Evolutionary conservation across 1,140 invertebrate genomes (phyloP), one percentile per base, ranked within the genome.

Genomic region (Drosophila triauraria): DNA sequence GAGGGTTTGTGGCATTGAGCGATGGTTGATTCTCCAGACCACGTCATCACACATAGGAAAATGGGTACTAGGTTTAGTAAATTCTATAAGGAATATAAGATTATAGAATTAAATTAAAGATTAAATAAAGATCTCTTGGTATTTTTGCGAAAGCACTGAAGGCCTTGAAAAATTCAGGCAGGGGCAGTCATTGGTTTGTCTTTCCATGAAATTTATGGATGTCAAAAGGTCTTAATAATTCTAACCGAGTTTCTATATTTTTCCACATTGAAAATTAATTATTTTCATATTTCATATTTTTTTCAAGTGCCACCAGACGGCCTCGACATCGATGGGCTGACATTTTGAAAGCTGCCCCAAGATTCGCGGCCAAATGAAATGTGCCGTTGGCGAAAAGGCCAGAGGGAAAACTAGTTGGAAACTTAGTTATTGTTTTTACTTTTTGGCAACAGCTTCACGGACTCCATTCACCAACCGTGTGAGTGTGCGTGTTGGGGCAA

Each of bases 311-410:
- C 38, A 35, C 20, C 23, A 48, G 27, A 27, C 67, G 78, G 62
- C 82, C 69, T 82, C 82, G 79, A 79, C 82, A 20, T 44, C 61
- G 58, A 53, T 62, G 42, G 63, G 17, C 69, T 69, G 80, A 75
- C 60, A 68, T 85, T 78, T 85, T 47, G 68, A 80, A 78, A 80
- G 71, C 82, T 75, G 43, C 20, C 64, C 59, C 59, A 47, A 72
- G 54, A 71, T 61, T 80, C 76, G 56, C 74, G 68, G 60, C 62
- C 72, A 23, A 58, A 48, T 32, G 50, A 75, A 72, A 82, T 40
- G 47, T 56, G 40, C 47, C 38, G 44, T 17, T 23, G 23, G 25
- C 20, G 47, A 62, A 64, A 43, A 59, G 59, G 57, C 30, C 60
- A 27, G 17, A 25, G 59, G 53, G 30, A 58, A 75, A 80, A 70